Evolutionary conservation across 1,140 invertebrate genomes (phyloP), one percentile per base, ranked within the genome.

Genomic region (Cepaea nemoralis): DNA sequence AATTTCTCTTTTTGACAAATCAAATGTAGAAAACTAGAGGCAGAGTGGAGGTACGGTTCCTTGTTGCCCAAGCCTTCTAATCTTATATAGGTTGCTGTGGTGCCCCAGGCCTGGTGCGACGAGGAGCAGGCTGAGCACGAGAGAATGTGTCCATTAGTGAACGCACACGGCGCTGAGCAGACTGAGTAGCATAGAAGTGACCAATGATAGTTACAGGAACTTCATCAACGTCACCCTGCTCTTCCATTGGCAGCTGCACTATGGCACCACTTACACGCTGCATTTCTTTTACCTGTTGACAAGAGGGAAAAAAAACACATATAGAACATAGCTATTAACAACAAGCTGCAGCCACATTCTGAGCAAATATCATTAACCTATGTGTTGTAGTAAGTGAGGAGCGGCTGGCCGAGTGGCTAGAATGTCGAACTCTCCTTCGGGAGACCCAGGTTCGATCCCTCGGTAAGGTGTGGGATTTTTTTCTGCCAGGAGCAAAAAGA

Each of bases 241-340:
- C 81, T 85, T 88, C 55, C 42, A 87, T 85, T 55, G 88, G 88
- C 37, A 99, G 93, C 92, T 98, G 98, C 83, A 99, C 98, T 50
- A 97, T 94, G 87, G 96, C 97, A 84, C 97, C 97, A 76, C 97
- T 98, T 6, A 97, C 95, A 88, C 97, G 94, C 92, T 99, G 97
- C 88, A 99, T 93, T 91, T 99, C 97, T 80, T 97, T 93, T 45
- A 93, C 91, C 90, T 92, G 83, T 69, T 55, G n/a, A n/a, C n/a
- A n/a, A n/a, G n/a, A n/a, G n/a, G n/a, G n/a, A n/a, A n/a, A n/a
- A n/a, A n/a, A n/a, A n/a, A n/a, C n/a, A n/a, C n/a, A n/a, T n/a
- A n/a, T n/a, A n/a, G n/a, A n/a, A n/a, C n/a, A n/a, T n/a, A n/a
- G n/a, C n/a, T n/a, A n/a, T n/a, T n/a, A n/a, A n/a, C n/a, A n/a